Conservation (phyloP, 35 echinoderm and acorn worm genomes). For the Acanthaster planci region DNA sequence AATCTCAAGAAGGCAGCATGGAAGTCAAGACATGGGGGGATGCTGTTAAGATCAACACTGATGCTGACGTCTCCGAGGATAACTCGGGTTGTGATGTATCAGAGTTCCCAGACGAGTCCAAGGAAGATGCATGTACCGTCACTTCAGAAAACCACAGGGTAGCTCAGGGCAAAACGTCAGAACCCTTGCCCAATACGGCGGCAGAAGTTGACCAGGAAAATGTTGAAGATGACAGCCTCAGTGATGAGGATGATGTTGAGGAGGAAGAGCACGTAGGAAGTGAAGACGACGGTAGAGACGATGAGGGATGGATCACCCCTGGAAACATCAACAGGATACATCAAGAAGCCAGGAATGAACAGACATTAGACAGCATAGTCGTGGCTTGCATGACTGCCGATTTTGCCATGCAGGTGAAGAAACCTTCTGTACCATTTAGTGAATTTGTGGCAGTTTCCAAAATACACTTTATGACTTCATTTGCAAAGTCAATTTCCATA, state of each 20-base stretch:
- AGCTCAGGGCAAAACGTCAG: slow-evolving; percentile 18
- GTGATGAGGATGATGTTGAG: slow-evolving; percentile 19
- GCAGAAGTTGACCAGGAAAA: not conserved
- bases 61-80: too few relatives aligned
- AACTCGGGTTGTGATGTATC: too few relatives aligned
- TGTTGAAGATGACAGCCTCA: not conserved
- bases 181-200: not conserved
- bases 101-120: not conserved
- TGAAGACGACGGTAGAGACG: slow-evolving; percentile 34
- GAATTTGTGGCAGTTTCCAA: too few relatives aligned
- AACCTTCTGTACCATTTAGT: too few relatives aligned
- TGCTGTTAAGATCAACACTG: too few relatives aligned
- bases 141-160: not conserved
- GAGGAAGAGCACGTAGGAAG: slow-evolving; percentile 43
- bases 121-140: not conserved
- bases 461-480: too few relatives aligned
- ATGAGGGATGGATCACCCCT: slow-evolving; percentile 90
- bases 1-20: not conserved
- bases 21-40: not conserved
- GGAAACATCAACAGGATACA: slow-evolving; percentile 58
- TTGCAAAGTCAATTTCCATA: too few relatives aligned
- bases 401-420: slow-evolving; percentile 90
- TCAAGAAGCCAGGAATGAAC: slow-evolving; percentile 8
- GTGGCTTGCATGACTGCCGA: slow-evolving; percentile 87
- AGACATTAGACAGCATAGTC: slow-evolving; percentile 37